A percentile compares a stretch with the other conserved stretches of the same genome.
These are phyloP conservation scores for Tigriopus japonicus DNA, from an alignment of 1,140 invertebrate species.

Conservation along the genomic window DNA sequence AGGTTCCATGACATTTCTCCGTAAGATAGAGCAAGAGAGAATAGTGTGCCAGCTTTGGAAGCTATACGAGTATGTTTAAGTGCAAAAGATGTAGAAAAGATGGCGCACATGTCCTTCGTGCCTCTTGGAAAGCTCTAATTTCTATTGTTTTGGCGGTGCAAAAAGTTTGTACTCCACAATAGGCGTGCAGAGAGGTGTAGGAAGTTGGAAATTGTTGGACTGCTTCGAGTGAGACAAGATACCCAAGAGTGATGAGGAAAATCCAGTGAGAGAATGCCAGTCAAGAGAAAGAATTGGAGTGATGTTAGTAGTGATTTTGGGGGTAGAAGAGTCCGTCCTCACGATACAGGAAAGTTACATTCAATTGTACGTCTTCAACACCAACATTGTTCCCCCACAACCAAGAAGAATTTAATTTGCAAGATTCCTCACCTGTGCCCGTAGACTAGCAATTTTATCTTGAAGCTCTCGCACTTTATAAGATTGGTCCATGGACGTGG, in stretches of 20 bases:
- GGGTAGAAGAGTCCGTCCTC: no score
- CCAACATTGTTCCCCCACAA: background rate
- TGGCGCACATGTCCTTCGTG: background rate
- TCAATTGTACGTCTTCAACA: no score
- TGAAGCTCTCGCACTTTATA: constrained; percentile 66
- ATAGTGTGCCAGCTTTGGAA: background rate
- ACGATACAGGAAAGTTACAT: no score
- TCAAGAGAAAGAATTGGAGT: background rate
- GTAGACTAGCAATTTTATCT: constrained; percentile 70
- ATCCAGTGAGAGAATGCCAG: background rate
- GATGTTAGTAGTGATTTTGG: no score
- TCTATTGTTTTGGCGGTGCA: constrained; percentile 4
- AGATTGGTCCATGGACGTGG: constrained; percentile 50
- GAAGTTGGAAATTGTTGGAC: constrained; percentile 15
- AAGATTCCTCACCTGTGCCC: constrained; percentile 53
- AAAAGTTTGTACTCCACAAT: constrained; percentile 15
- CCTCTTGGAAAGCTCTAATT: background rate
- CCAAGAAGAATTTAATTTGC: background rate
- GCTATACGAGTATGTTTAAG: background rate
- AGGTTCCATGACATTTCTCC: background rate
- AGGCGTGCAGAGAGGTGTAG: constrained; percentile 13
- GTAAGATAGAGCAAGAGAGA: background rate
- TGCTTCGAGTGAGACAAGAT: background rate
- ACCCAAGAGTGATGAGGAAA: background rate
- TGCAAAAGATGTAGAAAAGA: background rate